phyloP scores from a whole-genome alignment of 2,113 vertebrate species.

The Rhipidura dahli region DNA sequence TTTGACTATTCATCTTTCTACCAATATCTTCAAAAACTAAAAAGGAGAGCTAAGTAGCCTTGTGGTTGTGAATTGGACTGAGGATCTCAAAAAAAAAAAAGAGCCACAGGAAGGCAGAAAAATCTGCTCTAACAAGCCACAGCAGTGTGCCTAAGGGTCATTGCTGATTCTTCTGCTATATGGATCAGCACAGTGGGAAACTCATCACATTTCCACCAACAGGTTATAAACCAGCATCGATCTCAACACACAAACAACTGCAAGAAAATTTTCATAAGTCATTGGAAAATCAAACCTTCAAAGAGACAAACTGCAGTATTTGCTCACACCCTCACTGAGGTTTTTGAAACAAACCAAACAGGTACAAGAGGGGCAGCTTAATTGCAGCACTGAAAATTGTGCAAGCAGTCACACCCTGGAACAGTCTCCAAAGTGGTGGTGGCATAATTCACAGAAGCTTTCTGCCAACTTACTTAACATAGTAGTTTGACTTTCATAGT shows the following conservation, averaged over 20 bases:
- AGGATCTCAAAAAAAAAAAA: not conserved
- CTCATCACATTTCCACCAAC: not conserved
- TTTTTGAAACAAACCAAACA: not conserved
- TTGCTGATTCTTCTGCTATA: not conserved
- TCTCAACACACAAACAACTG: not conserved
- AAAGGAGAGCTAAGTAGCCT: not conserved
- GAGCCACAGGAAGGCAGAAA: not conserved
- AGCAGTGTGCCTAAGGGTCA: not conserved
- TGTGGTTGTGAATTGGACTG: not conserved
- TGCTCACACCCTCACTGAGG: fast-evolving
- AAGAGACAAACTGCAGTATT: not conserved
- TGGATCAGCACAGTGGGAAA: not conserved
- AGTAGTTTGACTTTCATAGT: not conserved
- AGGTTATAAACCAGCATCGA: not conserved
- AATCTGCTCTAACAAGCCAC: not conserved
- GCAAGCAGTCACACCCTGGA: not conserved
- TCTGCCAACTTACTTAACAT: not conserved
- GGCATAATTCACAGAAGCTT: not conserved
- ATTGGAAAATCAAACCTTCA: not conserved
- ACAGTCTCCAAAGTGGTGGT: not conserved
- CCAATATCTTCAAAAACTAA: not conserved
- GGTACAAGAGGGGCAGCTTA: not conserved
- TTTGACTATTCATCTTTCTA: not conserved
- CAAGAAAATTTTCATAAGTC: not conserved
- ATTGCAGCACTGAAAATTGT: not conserved